A percentile compares a stretch with the other conserved stretches of the same genome.
Conservation (phyloP, 2,888 invertebrate genomes). For the Desoria tigrina region DNA sequence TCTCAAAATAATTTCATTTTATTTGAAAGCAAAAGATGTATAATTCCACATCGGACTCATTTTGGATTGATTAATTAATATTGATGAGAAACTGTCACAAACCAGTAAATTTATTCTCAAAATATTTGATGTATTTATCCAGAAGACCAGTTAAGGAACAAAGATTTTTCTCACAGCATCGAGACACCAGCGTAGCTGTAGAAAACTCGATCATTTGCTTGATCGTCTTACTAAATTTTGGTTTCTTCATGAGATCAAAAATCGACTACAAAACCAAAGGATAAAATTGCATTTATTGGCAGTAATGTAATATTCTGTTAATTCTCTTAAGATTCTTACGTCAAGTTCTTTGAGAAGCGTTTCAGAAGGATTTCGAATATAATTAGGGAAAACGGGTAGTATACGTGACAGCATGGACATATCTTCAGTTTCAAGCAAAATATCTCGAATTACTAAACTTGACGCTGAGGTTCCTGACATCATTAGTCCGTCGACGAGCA, state of each 20-base stretch:
- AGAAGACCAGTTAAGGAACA: slow-evolving; percentile 42
- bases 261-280: slow-evolving; percentile 40
- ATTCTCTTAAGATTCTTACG: too few relatives aligned
- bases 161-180: slow-evolving; percentile 44
- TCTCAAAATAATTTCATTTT: background rate
- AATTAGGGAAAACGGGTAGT: slow-evolving; percentile 39
- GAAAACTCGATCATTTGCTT: slow-evolving; percentile 43
- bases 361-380: slow-evolving; percentile 50
- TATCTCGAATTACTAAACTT: slow-evolving; percentile 44
- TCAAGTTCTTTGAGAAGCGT: slow-evolving; percentile 48
- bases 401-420: slow-evolving; percentile 27
- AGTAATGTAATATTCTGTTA: too few relatives aligned
- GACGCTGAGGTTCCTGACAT: slow-evolving; percentile 45
- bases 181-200: slow-evolving; percentile 48
- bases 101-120: slow-evolving; percentile 35
- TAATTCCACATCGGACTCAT: too few relatives aligned
- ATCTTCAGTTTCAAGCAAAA: slow-evolving; percentile 41
- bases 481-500: slow-evolving; percentile 49
- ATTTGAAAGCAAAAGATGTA: too few relatives aligned
- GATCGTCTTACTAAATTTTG: slow-evolving; percentile 19
- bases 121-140: slow-evolving; percentile 48
- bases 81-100: background rate
- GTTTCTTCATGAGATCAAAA: slow-evolving; percentile 39
- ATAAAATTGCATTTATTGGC: too few relatives aligned
- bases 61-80: background rate